Percentiles rank a stretch among this genome's conserved stretches.
These are phyloP conservation scores for Muschampia plurimacula DNA, from an alignment of 2,888 invertebrate species.

Conservation along the genomic window DNA sequence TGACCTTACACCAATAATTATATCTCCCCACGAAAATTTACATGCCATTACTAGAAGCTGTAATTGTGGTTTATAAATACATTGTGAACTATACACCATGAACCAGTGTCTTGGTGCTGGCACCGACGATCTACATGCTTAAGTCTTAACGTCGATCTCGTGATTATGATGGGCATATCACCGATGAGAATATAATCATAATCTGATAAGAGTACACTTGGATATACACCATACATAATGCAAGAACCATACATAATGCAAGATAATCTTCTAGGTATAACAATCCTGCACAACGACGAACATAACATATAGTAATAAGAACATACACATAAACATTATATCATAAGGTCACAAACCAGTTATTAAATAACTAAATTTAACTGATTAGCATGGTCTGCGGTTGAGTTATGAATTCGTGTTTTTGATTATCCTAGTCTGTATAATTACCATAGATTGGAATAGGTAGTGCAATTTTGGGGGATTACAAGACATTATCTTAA, in stretches of 20 bases:
- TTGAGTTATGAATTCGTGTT: no score
- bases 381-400: no score
- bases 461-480: no score
- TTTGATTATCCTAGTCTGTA: no score
- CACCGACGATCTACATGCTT: neutral
- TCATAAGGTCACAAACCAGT: constrained; percentile 20
- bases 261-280: constrained; percentile 17
- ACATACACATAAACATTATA: neutral
- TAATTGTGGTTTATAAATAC: constrained; percentile 51
- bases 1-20: constrained; percentile 53
- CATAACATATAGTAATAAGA: constrained; percentile 19
- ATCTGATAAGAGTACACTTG: constrained; percentile 5
- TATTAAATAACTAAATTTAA: neutral
- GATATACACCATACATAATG: constrained; percentile 16
- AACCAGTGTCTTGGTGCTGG: constrained; percentile 22
- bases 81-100: constrained; percentile 22
- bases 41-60: constrained; percentile 51
- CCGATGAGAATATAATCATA: neutral
- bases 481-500: no score
- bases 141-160: constrained; percentile 8
- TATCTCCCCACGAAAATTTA: constrained; percentile 53
- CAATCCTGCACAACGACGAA: constrained; percentile 31
- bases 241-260: no score
- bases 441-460: no score
- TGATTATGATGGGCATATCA: constrained; percentile 4